phyloP scores from a whole-genome alignment of 1,140 invertebrate genomes.

The Drosophila pectinifera region DNA sequence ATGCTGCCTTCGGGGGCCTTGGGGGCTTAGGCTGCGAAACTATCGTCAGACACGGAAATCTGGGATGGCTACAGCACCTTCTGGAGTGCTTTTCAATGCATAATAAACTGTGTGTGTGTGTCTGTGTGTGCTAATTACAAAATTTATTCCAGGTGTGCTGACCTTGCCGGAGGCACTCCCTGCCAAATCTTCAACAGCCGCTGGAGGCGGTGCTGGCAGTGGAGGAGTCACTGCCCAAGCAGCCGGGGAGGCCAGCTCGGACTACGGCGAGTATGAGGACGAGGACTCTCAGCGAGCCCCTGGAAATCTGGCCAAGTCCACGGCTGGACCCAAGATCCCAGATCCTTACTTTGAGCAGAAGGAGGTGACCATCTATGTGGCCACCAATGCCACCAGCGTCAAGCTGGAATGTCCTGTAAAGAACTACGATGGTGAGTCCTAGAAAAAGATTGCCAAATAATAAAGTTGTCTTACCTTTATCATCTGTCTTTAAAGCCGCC shows the following conservation, averaged over 20 bases:
- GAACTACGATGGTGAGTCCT: slow-evolving; percentile 63
- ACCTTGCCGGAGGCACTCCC: slow-evolving; percentile 66
- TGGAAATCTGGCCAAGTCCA: slow-evolving; percentile 59
- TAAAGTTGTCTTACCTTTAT: neutral
- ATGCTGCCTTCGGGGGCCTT: slow-evolving; percentile 53
- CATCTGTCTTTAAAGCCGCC: slow-evolving; percentile 17
- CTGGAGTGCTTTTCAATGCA: slow-evolving; percentile 67
- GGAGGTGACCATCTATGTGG: slow-evolving; percentile 43
- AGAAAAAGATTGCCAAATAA: neutral
- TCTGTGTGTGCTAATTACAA: slow-evolving; percentile 54
- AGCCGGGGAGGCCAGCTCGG: slow-evolving; percentile 17
- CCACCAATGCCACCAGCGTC: slow-evolving; percentile 31
- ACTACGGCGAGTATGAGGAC: slow-evolving; percentile 49
- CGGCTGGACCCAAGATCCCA: slow-evolving; percentile 23
- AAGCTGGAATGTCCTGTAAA: slow-evolving; percentile 68
- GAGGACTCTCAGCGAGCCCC: slow-evolving; percentile 51
- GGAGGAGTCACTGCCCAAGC: slow-evolving; percentile 30
- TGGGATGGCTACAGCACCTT: slow-evolving; percentile 31
- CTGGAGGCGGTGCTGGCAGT: slow-evolving; percentile 25
- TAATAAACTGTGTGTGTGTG: slow-evolving; percentile 30
- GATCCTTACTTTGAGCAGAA: slow-evolving; percentile 62
- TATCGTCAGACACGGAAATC: slow-evolving; percentile 68
- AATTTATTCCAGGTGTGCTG: slow-evolving; percentile 53
- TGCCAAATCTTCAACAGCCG: slow-evolving; percentile 24
- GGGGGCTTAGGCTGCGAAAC: slow-evolving; percentile 24